phyloP scores from a whole-genome alignment of 2,888 invertebrate genomes.

The Drosophila kuntzei region DNA sequence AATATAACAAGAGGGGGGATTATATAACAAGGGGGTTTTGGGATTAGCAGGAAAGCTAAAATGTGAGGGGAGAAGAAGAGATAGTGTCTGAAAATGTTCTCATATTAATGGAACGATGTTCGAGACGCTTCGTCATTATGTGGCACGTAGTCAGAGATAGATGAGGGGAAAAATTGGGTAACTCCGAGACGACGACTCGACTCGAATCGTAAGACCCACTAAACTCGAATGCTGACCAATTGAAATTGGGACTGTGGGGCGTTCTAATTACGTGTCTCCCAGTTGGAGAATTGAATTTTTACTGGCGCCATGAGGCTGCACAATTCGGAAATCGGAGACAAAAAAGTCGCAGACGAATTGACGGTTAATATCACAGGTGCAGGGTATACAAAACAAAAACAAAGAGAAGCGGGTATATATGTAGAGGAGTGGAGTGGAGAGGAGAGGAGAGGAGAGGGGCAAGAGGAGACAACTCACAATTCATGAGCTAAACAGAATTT shows the following conservation, averaged over 20 bases:
- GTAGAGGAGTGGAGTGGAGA: no score
- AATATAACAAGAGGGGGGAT: not conserved
- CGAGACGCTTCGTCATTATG: conserved; percentile 12
- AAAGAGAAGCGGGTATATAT: not conserved
- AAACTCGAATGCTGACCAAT: conserved; percentile 14
- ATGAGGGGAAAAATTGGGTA: conserved; percentile 9
- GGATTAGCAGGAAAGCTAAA: not conserved
- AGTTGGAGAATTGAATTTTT: not conserved
- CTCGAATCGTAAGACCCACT: conserved; percentile 2
- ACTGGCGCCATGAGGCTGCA: conserved; percentile 68
- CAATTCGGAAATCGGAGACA: conserved; percentile 57
- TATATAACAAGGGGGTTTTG: not conserved
- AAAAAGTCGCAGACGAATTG: conserved; percentile 20
- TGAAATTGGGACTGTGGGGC: conserved; percentile 4
- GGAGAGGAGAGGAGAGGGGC: not conserved
- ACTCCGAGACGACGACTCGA: conserved; percentile 1
- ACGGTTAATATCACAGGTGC: conserved; percentile 11
- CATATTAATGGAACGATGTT: conserved; percentile 3
- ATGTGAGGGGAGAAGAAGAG: no score
- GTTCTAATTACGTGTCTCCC: conserved; percentile 57
- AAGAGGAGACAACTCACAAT: not conserved
- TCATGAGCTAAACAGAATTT: conserved; percentile 13
- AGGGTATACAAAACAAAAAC: conserved; percentile 3
- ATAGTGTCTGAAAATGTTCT: conserved; percentile 6
- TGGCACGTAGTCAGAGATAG: conserved; percentile 27